Conservation (phyloP, 2,113 vertebrate genomes). For the Pedionomus torquatus region DNA sequence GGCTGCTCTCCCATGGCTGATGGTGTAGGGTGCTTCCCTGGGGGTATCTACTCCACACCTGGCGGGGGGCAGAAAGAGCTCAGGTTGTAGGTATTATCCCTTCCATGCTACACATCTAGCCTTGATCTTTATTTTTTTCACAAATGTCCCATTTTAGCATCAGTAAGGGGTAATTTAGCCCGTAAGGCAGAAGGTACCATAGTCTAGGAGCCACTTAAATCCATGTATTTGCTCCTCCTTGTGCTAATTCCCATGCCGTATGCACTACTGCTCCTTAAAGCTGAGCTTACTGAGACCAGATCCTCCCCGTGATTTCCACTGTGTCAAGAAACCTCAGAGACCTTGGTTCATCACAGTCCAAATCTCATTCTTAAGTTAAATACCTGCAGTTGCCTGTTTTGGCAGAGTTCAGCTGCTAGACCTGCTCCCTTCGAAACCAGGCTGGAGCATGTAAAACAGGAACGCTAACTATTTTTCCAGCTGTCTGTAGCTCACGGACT, state of each 20-base stretch:
- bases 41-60: accelerated
- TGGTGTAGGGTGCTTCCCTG: accelerated
- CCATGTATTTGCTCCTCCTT: not conserved
- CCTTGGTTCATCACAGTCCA: not conserved
- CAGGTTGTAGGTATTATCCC: accelerated
- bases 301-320: not conserved
- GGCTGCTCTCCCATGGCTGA: not conserved
- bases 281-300: not conserved
- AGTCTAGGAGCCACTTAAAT: not conserved
- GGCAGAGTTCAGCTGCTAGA: conserved; percentile 33
- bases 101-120: not conserved
- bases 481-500: not conserved
- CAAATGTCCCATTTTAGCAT: not conserved
- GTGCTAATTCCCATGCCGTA: not conserved
- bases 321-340: not conserved
- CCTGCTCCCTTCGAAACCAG: conserved; percentile 8
- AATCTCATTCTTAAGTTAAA: not conserved
- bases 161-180: not conserved
- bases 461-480: conserved; percentile 39
- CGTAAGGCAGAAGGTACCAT: not conserved
- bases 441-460: conserved; percentile 16
- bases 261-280: not conserved
- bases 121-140: not conserved
- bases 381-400: conserved; percentile 31
- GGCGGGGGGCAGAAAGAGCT: not conserved